Conservation (phyloP, 2,888 invertebrate genomes). For the Serripes groenlandicus region DNA sequence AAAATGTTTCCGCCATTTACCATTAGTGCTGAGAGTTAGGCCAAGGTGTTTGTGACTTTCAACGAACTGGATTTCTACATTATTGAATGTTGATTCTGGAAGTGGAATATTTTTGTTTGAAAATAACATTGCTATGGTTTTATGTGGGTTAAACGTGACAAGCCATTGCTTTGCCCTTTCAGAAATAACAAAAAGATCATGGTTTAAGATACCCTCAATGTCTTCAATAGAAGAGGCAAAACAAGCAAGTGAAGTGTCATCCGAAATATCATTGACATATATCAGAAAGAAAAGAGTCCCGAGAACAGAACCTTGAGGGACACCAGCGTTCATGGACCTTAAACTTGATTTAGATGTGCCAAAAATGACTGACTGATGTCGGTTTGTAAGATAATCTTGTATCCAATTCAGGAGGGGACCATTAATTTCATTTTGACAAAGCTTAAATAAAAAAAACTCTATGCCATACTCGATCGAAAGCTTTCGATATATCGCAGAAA, state of each 20-base stretch:
- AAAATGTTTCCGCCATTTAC: slow-evolving; percentile 20
- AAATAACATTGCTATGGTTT: slow-evolving; percentile 21
- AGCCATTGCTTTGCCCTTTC: slow-evolving; percentile 21
- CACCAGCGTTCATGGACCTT: not conserved
- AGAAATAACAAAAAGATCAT: slow-evolving; percentile 1
- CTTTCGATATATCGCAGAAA: slow-evolving; percentile 24
- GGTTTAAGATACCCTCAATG: slow-evolving; percentile 28
- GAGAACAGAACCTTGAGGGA: slow-evolving; percentile 35
- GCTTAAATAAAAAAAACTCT: slow-evolving; percentile 25
- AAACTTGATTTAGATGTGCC: not conserved
- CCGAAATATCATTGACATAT: slow-evolving; percentile 42
- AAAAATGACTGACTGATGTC: no score
- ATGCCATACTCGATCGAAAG: slow-evolving; percentile 41
- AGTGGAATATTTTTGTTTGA: not conserved
- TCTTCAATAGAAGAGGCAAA: not conserved
- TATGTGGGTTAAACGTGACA: slow-evolving; percentile 23
- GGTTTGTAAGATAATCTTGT: no score
- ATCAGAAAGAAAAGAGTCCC: slow-evolving; percentile 36
- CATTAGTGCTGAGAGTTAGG: slow-evolving; percentile 22
- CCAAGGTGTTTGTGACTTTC: slow-evolving; percentile 10
- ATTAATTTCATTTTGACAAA: slow-evolving; percentile 13
- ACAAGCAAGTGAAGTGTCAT: slow-evolving; percentile 24
- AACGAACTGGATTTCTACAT: not conserved
- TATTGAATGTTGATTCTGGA: not conserved
- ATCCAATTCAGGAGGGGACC: no score